phyloP scores from a whole-genome alignment of 2,113 vertebrate species.

The Rousettus leschenaultii region DNA sequence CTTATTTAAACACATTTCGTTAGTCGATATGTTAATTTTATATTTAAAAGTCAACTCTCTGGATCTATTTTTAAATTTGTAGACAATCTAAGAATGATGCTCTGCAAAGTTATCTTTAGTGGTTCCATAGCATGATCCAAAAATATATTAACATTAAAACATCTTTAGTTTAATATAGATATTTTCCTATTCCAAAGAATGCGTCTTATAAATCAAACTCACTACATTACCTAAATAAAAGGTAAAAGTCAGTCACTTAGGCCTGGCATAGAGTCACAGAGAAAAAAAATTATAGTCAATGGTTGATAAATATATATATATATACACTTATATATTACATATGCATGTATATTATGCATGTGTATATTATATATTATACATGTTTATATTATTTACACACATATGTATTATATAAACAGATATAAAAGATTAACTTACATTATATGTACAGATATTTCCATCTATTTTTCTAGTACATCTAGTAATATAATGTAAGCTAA shows the following conservation, averaged over 20 bases:
- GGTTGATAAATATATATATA: neutral
- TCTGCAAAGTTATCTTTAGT: neutral
- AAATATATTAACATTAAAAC: neutral
- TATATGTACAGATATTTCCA: neutral
- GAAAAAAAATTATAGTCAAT: neutral
- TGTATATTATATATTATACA: no score
- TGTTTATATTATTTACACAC: no score
- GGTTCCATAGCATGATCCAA: neutral
- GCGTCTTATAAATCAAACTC: neutral
- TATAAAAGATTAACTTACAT: neutral
- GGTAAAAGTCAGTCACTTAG: neutral
- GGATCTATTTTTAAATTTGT: neutral
- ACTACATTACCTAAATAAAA: neutral
- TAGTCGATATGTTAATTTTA: neutral
- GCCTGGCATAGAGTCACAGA: neutral
- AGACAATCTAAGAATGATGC: neutral
- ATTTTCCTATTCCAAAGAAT: conserved; percentile 17
- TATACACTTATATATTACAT: neutral
- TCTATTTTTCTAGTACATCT: neutral
- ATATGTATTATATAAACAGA: neutral
- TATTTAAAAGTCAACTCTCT: conserved; percentile 24
- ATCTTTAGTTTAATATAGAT: neutral
- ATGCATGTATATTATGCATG: neutral
- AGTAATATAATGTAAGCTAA: neutral
- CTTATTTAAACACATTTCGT: neutral